A percentile compares a stretch with the other conserved stretches of the same genome.
Evolutionary conservation across 2,888 invertebrate genomes (phyloP).

Genomic region (Platypus cylindrus): DNA sequence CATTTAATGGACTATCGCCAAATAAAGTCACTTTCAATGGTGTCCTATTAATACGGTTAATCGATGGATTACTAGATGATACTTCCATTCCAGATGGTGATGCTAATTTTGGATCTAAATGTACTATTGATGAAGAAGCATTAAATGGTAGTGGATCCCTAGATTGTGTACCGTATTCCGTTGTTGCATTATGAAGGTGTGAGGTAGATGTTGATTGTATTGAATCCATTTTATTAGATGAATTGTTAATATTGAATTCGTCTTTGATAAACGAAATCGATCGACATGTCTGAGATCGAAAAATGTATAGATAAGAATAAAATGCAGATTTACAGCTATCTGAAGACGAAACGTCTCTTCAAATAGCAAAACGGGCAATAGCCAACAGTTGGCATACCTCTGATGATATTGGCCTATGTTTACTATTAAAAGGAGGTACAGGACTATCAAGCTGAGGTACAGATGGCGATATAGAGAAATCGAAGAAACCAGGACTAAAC

Average conservation of each 20-base stretch:
- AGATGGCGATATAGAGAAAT: slow-evolving; percentile 31
- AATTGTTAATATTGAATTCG: slow-evolving; percentile 15
- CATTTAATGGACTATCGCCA: slow-evolving; percentile 11
- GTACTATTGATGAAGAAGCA: slow-evolving; percentile 8
- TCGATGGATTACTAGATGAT: slow-evolving; percentile 3
- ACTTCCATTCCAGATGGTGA: slow-evolving; percentile 8
- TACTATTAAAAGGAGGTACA: slow-evolving; percentile 14
- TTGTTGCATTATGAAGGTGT: slow-evolving; percentile 1
- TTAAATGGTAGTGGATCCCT: slow-evolving; percentile 5
- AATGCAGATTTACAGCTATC: background rate
- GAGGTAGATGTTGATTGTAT: slow-evolving; percentile 6
- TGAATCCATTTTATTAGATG: slow-evolving; percentile 7
- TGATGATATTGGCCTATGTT: slow-evolving; percentile 30
- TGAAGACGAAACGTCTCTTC: background rate
- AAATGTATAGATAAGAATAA: slow-evolving; percentile 4
- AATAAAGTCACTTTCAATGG: slow-evolving; percentile 11
- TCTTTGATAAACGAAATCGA: slow-evolving; percentile 30
- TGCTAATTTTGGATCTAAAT: slow-evolving; percentile 15
- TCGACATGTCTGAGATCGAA: slow-evolving; percentile 30
- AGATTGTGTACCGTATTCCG: slow-evolving; percentile 6
- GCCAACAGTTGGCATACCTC: slow-evolving; percentile 25
- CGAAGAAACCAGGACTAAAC: slow-evolving; percentile 31
- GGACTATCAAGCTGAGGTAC: slow-evolving; percentile 34
- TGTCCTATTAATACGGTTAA: slow-evolving; percentile 1
- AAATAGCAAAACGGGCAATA: background rate